A percentile compares a stretch with the other conserved stretches of the same genome.
Conservation (phyloP, 2,113 vertebrate species). For the Coregonus clupeaformis region DNA sequence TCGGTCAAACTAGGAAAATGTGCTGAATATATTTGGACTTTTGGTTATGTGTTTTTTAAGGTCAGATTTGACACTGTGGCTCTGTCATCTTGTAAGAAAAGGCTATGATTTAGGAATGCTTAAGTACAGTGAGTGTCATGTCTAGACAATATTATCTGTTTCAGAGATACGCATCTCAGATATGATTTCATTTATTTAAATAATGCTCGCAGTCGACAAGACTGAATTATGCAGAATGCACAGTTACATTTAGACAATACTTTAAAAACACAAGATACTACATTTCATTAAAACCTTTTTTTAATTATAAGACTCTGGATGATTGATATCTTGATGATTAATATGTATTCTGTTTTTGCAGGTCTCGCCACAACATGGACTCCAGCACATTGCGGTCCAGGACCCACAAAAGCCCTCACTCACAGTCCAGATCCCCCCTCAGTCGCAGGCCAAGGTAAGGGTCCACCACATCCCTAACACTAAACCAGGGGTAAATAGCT, state of each 20-base stretch:
- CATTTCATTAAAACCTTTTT: background rate
- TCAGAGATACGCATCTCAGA: background rate
- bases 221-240: background rate
- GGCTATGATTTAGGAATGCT: background rate
- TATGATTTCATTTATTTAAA: too few species aligned
- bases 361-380: slow-evolving; percentile 86
- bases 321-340: background rate
- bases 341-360: slow-evolving; percentile 62
- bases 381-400: slow-evolving; percentile 80
- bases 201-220: too few species aligned
- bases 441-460: slow-evolving; percentile 87
- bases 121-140: background rate
- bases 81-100: background rate
- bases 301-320: background rate
- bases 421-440: slow-evolving; percentile 81
- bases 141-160: background rate
- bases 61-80: background rate
- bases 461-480: background rate
- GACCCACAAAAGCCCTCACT: slow-evolving; percentile 81
- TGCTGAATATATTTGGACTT: background rate
- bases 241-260: too few species aligned
- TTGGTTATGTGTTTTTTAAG: background rate
- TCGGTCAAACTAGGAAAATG: background rate
- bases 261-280: too few species aligned
- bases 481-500: background rate